phyloP scores from a whole-genome alignment of 1,140 invertebrate species.

The Brevipalpus yothersi region DNA sequence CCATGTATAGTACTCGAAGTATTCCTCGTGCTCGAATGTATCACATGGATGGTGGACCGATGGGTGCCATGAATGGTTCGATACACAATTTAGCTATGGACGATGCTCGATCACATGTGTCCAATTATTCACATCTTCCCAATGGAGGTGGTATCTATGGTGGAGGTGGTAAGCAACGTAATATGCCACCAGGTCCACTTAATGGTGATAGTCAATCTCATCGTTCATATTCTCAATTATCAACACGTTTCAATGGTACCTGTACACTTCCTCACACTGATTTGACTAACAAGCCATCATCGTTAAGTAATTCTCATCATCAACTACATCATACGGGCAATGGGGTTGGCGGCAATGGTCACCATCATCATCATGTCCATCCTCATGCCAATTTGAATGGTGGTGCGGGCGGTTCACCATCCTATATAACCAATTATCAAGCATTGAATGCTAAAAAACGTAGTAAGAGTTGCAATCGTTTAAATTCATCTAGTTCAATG shows the following conservation, averaged over 20 bases:
- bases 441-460: conserved; percentile 4
- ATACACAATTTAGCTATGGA: conserved; percentile 2
- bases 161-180: not conserved
- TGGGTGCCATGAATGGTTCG: conserved; percentile 2
- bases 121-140: conserved; percentile 6
- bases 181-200: not conserved
- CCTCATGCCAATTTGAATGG: not conserved
- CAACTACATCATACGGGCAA: not conserved
- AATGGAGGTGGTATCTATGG: not conserved
- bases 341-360: not conserved
- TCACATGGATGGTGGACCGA: conserved; percentile 11
- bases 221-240: not conserved
- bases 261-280: not conserved
- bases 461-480: conserved; percentile 11
- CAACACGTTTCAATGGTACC: not conserved
- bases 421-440: not conserved
- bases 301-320: not conserved
- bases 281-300: not conserved
- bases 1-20: conserved; percentile 63
- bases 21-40: conserved; percentile 57
- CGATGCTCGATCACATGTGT: conserved; percentile 10
- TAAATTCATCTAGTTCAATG: conserved; percentile 13
- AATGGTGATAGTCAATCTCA: not conserved
- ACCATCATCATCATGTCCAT: not conserved
- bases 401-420: not conserved